phyloP scores from a whole-genome alignment of 2,113 vertebrate genomes.

The Lophura nycthemera region DNA sequence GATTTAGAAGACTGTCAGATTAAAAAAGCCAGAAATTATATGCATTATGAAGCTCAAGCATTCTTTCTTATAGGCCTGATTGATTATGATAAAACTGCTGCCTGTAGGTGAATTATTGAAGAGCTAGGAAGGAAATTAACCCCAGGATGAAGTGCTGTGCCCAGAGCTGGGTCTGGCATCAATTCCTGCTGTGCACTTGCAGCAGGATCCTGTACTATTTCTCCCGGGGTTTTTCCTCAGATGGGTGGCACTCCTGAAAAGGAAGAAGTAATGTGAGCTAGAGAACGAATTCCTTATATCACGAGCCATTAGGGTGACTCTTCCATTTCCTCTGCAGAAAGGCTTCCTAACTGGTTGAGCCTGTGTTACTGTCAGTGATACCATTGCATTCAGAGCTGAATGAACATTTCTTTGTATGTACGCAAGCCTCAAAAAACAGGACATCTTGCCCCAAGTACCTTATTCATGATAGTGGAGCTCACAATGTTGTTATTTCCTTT shows the following conservation, averaged over 20 bases:
- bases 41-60: neutral
- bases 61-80: neutral
- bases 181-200: neutral
- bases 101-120: conserved; percentile 25
- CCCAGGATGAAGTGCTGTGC: neutral
- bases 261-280: neutral
- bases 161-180: neutral
- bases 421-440: accelerated
- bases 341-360: neutral
- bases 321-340: neutral
- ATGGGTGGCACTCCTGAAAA: neutral
- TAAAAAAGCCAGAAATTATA: neutral
- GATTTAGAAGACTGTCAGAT: neutral
- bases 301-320: neutral
- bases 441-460: accelerated
- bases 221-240: neutral
- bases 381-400: neutral
- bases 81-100: neutral
- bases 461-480: neutral
- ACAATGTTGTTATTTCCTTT: neutral
- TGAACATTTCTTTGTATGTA: neutral
- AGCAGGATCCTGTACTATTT: neutral
- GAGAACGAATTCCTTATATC: accelerated
- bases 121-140: neutral
- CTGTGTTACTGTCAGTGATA: accelerated